Conservation (phyloP, 1,140 invertebrate species). For the Mesaphorura yosii region DNA sequence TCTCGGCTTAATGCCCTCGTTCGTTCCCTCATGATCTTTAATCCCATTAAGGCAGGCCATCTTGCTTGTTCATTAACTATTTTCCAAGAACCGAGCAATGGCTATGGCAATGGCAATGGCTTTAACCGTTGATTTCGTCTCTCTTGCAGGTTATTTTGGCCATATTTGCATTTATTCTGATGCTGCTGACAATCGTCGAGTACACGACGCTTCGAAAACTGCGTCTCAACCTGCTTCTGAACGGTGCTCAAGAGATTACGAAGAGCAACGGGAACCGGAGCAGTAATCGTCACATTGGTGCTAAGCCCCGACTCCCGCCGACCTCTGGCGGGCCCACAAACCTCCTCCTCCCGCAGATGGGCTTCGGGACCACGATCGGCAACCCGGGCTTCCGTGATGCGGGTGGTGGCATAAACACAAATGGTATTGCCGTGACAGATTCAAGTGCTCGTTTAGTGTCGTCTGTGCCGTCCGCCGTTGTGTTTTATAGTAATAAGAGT, state of each 20-base stretch:
- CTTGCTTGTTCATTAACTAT: no score
- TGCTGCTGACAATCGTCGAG: constrained; percentile 26
- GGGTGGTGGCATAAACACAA: constrained; percentile 2
- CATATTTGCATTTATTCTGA: constrained; percentile 24
- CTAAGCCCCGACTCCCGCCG: no score
- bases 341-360: neutral
- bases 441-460: constrained; percentile 30
- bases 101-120: no score
- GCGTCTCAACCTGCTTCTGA: neutral
- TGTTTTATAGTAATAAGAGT: no score
- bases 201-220: constrained; percentile 10
- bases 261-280: neutral
- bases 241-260: neutral
- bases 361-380: constrained; percentile 23
- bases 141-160: constrained; percentile 23
- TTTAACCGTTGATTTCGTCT: no score
- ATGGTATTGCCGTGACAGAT: constrained; percentile 32
- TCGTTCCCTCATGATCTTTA: no score
- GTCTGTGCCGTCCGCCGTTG: constrained; percentile 11
- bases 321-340: no score
- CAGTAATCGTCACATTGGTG: no score
- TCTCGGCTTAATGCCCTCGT: no score
- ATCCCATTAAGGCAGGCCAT: no score
- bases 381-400: constrained; percentile 27
- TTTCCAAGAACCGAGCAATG: no score